These are phyloP conservation scores for Strigamia maritima DNA, from an alignment of 2,888 invertebrate species.

Conservation along the genomic window DNA sequence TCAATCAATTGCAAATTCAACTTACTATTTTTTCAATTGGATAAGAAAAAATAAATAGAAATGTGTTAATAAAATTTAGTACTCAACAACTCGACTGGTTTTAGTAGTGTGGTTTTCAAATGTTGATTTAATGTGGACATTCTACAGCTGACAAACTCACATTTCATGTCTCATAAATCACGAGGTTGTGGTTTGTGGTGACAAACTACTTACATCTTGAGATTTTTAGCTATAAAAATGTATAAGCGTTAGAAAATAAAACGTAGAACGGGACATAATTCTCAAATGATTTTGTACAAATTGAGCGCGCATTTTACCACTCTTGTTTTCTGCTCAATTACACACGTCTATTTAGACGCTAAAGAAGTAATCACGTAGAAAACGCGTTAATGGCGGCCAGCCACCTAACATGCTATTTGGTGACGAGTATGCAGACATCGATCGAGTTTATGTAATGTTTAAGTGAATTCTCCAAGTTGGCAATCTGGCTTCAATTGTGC, in stretches of 20 bases:
- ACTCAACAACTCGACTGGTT: background rate
- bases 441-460: conserved; percentile 34
- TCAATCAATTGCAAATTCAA: background rate
- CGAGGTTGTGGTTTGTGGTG: background rate
- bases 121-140: background rate
- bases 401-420: conserved; percentile 28
- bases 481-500: conserved; percentile 27
- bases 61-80: background rate
- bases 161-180: background rate
- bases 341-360: background rate
- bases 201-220: conserved; percentile 12
- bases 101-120: background rate
- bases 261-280: background rate
- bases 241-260: background rate
- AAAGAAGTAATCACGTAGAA: conserved; percentile 17
- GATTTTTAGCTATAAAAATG: background rate
- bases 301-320: background rate
- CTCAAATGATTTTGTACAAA: background rate
- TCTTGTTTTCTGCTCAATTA: conserved; percentile 7
- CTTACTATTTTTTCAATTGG: background rate
- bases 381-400: conserved; percentile 34
- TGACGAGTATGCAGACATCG: conserved; percentile 30
- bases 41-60: background rate
- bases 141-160: conserved; percentile 5
- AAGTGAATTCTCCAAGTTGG: conserved; percentile 11